Evolutionary conservation across 2,888 invertebrate species (phyloP), one percentile per base, ranked within the genome.

Genomic region (Plagiodera versicolora): DNA sequence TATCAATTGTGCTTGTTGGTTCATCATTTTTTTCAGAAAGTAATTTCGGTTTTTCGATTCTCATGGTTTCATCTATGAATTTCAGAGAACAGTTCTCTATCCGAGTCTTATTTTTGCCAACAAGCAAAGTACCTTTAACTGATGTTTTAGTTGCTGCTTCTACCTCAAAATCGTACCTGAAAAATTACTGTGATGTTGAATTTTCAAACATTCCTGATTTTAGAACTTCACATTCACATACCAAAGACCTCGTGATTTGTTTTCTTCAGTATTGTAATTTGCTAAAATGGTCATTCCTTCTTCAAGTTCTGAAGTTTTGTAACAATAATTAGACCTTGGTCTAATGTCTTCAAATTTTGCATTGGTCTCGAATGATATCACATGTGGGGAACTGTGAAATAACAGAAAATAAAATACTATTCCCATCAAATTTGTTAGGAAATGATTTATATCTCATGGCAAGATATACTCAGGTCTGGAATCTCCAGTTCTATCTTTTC

Each of bases 181-280:
- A 64, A 32, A 50, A 52, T 47, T 32, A 28, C 14, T 17, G 5
- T 28, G n/a, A 4, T 30, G n/a, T n/a, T 24, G 24, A 24, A 5
- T 3, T 24, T 3, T 24, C 24, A 24, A 24, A 5, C 24, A 24
- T 6, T 5, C 24, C 24, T 24, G 24, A 24, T 24, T 24, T 20
- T 5, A 52, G 35, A 17, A 39, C 0, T 14, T 24, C 45, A 44
- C 14, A 24, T 1, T 1, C 47, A 57, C 64, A 88, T 63, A 73
- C 92, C 93, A 94, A 72, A 85, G 84, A 5, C 93, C 93, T 70
- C 85, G 81, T 67, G 86, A 83, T 18, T 81, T 79, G 0, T 88
- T 87, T 10, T 88, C 81, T 59, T 92, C 91, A 9, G 86, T 82
- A 74, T 92, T 92, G 73, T 90, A 86, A 77, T 92, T 93, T 0